Evolutionary conservation across 2,888 invertebrate species (phyloP).

Genomic region (Coleophora flavipennella): DNA sequence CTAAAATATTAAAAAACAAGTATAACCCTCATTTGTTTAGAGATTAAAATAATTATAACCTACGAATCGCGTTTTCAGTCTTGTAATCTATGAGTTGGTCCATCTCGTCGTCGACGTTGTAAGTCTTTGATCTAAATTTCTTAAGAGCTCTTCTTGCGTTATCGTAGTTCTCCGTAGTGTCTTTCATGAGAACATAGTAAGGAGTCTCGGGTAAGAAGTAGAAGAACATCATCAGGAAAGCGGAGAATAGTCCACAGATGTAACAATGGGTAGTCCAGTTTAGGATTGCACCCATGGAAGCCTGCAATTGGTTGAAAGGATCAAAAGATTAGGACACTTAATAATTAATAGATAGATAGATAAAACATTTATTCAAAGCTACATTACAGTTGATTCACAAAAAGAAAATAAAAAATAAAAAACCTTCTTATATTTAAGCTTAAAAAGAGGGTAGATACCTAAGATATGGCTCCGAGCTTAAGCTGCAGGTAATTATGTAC

Average conservation of each 20-base stretch:
- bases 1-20: too few species aligned
- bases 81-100: constrained; percentile 36
- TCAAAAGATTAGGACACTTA: too few species aligned
- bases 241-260: constrained; percentile 20
- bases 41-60: constrained; percentile 20
- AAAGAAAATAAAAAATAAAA: too few species aligned
- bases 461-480: too few species aligned
- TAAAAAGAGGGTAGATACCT: too few species aligned
- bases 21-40: neutral
- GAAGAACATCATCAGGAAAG: constrained; percentile 19
- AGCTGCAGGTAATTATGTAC: too few species aligned
- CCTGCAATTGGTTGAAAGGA: constrained; percentile 32
- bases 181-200: constrained; percentile 32
- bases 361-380: too few species aligned
- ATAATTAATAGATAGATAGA: too few species aligned
- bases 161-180: constrained; percentile 13
- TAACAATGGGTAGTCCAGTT: constrained; percentile 30
- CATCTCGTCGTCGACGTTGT: constrained; percentile 32
- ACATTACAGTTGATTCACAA: too few species aligned
- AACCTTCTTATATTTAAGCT: too few species aligned
- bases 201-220: constrained; percentile 41
- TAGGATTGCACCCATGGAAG: constrained; percentile 26
- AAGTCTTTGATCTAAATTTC: constrained; percentile 28
- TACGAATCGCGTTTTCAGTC: constrained; percentile 36
- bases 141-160: constrained; percentile 20